Base-by-base conservation (phyloP, 2,888 invertebrate genomes). In the Ecdyonurus torrentis region DNA sequence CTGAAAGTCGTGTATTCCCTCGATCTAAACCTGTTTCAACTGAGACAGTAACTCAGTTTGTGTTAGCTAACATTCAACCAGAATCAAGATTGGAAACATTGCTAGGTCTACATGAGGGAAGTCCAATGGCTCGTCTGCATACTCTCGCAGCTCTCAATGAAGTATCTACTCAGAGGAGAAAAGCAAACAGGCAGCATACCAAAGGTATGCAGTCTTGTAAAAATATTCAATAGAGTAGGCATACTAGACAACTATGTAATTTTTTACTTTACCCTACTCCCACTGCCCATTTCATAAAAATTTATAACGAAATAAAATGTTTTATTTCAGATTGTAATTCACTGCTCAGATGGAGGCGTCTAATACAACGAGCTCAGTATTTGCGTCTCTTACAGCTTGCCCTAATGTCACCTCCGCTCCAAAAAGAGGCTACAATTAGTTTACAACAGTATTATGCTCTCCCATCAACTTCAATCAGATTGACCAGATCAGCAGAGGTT, bases 1-100 rank as follows among this genome's bases (percentile, higher is more conserved):
- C 82, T 5, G 89, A 90, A 69, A 86, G 86, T 69, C 78, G 83
- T 61, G 77, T 83, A 61, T 89, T 83, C 74, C 88, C 91, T 7
- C 73, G 74, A 66, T 73, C 77, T 63, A 73, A 81, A 68, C 82
- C 84, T 61, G 74, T 87, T 63, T 81, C 84, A n/a, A 77, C 82
- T 60, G 76, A 82, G 67, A 86, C 85, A 71, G 74, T 89, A 63
- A 75, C 86, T 63, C 84, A 84, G 68, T 87, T 91, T 69, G 81
- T 89, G 61, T 74, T 91, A 67, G 83, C 86, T 10, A 84, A 88
- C 74, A 75, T 89, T 64, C 78, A 81, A 60, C 72, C 79, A 19
- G 65, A 63, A 24, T 58, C 63, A 15, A 23, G 63, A 1, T 23
- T 63, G 22, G 23, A 58, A 18, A 25, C 59, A 15, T 52, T 63